Conservation (phyloP, 92 coral and sea anemone genomes). For the Umimayanthus chanpuru region DNA sequence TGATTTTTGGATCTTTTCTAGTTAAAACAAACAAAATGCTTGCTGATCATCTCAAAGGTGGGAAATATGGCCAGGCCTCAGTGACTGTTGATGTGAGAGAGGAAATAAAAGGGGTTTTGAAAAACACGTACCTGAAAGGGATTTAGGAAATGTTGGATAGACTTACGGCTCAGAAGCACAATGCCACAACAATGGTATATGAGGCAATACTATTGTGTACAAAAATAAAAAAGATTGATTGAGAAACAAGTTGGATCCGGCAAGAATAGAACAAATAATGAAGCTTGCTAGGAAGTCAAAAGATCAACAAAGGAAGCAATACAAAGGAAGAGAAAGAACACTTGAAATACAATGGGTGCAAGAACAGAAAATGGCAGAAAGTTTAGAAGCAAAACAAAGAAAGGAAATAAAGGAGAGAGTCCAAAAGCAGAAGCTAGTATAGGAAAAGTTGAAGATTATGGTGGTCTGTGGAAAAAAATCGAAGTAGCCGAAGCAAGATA, state of each 20-base stretch:
- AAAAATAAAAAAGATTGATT: not conserved
- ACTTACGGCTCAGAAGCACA: not conserved
- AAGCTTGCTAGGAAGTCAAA: slow-evolving; percentile 26
- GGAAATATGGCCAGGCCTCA: not conserved
- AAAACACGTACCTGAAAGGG: not conserved
- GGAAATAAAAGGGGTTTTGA: not conserved
- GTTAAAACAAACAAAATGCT: slow-evolving; percentile 29
- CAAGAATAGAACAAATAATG: not conserved
- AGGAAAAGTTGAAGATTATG: slow-evolving; percentile 26
- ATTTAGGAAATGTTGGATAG: not conserved
- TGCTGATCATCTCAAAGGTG: too few relatives aligned
- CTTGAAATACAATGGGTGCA: slow-evolving; percentile 17
- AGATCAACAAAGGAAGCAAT: not conserved
- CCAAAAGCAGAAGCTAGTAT: slow-evolving; percentile 23
- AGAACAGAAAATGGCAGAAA: slow-evolving; percentile 24
- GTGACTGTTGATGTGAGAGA: not conserved
- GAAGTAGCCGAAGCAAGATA: slow-evolving; percentile 5
- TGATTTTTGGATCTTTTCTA: slow-evolving; percentile 39
- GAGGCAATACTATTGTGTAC: not conserved
- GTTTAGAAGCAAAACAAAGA: not conserved
- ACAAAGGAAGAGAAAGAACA: slow-evolving; percentile 20
- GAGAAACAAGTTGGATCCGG: not conserved
- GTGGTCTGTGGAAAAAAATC: slow-evolving; percentile 2
- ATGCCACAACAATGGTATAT: slow-evolving; percentile 11
- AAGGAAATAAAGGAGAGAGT: too few relatives aligned